Base-by-base conservation (phyloP, 2,888 invertebrate genomes). In the Microctonus brassicae region DNA sequence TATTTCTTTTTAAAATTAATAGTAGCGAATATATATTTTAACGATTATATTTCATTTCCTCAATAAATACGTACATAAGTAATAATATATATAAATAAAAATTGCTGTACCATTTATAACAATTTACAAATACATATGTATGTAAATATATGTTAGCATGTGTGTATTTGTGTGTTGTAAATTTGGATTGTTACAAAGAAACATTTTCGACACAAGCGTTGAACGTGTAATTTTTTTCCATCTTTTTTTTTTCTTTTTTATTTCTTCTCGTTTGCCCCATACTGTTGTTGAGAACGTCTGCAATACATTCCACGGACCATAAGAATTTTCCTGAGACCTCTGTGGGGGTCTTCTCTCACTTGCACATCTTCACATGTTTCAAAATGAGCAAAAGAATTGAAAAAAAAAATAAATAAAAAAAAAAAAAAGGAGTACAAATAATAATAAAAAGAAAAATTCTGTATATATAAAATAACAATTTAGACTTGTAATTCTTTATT, bases 301-400 rank as follows among this genome's bases (percentile, higher is more conserved):
- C 26, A 55, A 26, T 55, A 5, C 29, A 29, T 58, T 33, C 58
- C 29, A 17, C 0, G 3, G 17, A 34, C 33, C 29, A 47, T 47
- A 26, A 29, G 58, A 33, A 58, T 29, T 58, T 58, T 58, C 58
- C 33, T 11, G 26, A 24, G 58, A 34, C 2, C 58, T 58, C 33
- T 58, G 58, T 34, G 58, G 58, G 58, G 58, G 58, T 58, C n/a
- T n/a, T 58, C n/a, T n/a, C n/a, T n/a, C n/a, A n/a, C 58, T 55
- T 13, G 47, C 2, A 17, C 17, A 6, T 47, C 17, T n/a, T 47
- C 47, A 47, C 47, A 47, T 47, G 47, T 47, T 47, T 20, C 5
- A 47, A n/a, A 47, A 47, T 17, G 47, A n/a, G 47, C 17, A 17
- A 47, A 47, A 29, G 29, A 20, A 47, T n/a, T n/a, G n/a, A n/a